phyloP scores from a whole-genome alignment of 2,797 vertebrate genomes.

The Sorex maritimensis region DNA sequence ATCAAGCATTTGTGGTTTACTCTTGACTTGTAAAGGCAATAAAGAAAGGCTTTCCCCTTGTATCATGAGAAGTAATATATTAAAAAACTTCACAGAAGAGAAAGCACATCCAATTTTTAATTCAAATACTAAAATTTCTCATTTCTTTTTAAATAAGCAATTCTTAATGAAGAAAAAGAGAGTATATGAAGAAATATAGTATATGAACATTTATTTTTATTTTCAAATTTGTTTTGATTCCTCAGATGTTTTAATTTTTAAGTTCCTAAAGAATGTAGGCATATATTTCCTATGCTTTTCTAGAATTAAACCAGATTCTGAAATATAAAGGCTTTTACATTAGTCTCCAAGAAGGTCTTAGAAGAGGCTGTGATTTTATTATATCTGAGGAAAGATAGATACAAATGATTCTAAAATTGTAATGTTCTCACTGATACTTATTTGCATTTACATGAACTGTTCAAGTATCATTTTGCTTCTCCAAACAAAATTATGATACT shows the following conservation, averaged over 20 bases:
- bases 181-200: background rate
- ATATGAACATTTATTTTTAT: constrained; percentile 43
- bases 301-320: constrained; percentile 35
- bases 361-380: constrained; percentile 8
- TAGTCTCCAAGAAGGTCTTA: background rate
- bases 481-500: background rate
- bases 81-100: constrained; percentile 52
- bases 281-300: background rate
- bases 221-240: no score
- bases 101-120: constrained; percentile 8
- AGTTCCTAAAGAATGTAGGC: background rate
- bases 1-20: constrained; percentile 78
- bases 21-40: constrained; percentile 72
- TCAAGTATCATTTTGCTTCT: background rate
- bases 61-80: constrained; percentile 46
- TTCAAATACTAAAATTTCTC: constrained; percentile 51
- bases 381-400: background rate
- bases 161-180: background rate
- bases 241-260: background rate
- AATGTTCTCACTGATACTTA: background rate
- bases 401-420: constrained; percentile 18
- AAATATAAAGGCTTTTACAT: background rate
- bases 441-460: constrained; percentile 1
- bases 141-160: constrained; percentile 32
- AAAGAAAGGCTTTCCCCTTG: constrained; percentile 60